Evolutionary conservation across 1,140 invertebrate genomes (phyloP).

Genomic region (Triops longicaudatus): DNA sequence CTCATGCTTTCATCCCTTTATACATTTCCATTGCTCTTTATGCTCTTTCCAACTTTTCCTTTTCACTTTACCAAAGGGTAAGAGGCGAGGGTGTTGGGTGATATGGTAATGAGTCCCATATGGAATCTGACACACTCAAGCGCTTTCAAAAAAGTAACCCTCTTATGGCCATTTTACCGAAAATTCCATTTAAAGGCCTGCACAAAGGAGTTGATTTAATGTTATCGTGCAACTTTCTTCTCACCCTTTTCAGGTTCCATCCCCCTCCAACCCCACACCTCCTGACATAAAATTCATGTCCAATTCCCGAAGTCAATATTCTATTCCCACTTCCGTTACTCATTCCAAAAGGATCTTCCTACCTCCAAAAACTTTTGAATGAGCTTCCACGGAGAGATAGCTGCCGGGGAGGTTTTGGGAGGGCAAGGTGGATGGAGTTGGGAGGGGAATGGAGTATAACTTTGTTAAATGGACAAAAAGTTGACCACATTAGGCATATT

Average conservation of each 20-base stretch:
- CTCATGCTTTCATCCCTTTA: background rate
- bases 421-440: background rate
- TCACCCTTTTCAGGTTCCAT: no score
- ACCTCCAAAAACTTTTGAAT: background rate
- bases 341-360: background rate
- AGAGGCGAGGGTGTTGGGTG: background rate
- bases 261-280: no score
- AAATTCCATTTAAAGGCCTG: background rate
- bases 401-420: background rate
- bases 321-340: background rate
- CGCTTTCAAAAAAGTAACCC: slow-evolving; percentile 4
- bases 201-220: background rate
- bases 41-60: background rate
- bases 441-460: background rate
- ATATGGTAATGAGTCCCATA: slow-evolving; percentile 15
- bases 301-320: background rate
- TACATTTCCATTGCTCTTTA: background rate
- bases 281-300: background rate
- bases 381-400: background rate
- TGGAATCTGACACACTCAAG: slow-evolving; percentile 12
- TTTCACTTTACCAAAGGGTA: background rate
- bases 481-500: slow-evolving; percentile 8
- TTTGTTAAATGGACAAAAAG: slow-evolving; percentile 8
- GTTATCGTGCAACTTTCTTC: background rate
- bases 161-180: background rate